Evolutionary conservation across 2,113 vertebrate species (phyloP).

Genomic region (Rhabdornis inornatus): DNA sequence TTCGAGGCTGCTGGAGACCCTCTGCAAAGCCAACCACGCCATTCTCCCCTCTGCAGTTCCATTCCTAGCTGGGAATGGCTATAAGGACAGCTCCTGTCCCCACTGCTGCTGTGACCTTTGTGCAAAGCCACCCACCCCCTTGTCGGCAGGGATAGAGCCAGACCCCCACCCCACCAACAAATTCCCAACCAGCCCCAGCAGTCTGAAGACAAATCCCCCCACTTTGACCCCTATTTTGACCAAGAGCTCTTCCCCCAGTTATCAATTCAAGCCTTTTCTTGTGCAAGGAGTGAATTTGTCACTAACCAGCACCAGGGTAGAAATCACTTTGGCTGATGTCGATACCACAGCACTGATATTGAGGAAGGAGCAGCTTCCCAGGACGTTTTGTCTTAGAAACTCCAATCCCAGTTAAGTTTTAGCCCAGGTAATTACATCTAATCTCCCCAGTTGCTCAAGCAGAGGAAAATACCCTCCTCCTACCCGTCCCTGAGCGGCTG

Average conservation of each 20-base stretch:
- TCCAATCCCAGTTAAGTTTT: neutral
- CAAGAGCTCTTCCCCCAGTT: neutral
- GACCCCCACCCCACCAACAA: fast-evolving
- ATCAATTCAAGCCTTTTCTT: neutral
- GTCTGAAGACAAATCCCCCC: neutral
- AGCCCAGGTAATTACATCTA: neutral
- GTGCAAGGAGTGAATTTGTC: neutral
- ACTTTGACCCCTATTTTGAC: neutral
- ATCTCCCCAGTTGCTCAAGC: neutral
- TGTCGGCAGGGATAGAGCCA: fast-evolving
- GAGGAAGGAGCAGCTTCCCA: neutral
- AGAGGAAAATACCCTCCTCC: neutral
- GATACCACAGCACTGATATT: fast-evolving
- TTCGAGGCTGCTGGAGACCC: neutral
- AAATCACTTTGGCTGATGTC: neutral
- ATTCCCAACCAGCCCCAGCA: neutral
- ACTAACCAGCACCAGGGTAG: neutral
- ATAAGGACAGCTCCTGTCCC: neutral
- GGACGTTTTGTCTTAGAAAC: neutral
- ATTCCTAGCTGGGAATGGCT: neutral
- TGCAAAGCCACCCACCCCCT: neutral
- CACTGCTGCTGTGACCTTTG: fast-evolving
- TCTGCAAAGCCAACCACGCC: fast-evolving
- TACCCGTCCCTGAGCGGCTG: neutral
- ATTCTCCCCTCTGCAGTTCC: neutral